Percentiles rank a stretch among this genome's conserved stretches.
Conservation (phyloP, 2,888 invertebrate genomes). For the Chymomyza fuscimana region DNA sequence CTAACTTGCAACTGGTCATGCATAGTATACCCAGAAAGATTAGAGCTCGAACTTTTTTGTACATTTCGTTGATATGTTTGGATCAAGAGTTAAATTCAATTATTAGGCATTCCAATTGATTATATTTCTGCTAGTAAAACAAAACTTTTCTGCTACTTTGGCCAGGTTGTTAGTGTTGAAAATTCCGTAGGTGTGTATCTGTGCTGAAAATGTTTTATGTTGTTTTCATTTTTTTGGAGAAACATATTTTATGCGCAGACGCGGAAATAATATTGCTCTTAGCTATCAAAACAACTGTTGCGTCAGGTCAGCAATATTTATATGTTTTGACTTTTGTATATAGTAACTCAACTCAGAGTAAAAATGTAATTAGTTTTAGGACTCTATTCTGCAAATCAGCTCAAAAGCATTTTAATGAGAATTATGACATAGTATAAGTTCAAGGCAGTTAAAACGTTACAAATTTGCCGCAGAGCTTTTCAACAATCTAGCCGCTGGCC, state of each 20-base stretch:
- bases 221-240: conserved; percentile 16
- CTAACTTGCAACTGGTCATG: conserved; percentile 4
- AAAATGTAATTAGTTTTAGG: too few species aligned
- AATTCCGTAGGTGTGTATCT: conserved; percentile 60
- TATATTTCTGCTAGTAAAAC: background rate
- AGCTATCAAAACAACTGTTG: conserved; percentile 45
- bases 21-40: conserved; percentile 20
- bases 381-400: too few species aligned
- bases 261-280: conserved; percentile 23
- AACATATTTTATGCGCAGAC: conserved; percentile 50
- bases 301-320: conserved; percentile 42
- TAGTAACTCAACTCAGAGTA: too few species aligned
- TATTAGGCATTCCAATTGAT: background rate
- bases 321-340: background rate
- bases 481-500: too few species aligned
- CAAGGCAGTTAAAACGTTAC: too few species aligned
- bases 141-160: background rate
- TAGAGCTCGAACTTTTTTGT: conserved; percentile 46
- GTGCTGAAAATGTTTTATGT: conserved; percentile 17
- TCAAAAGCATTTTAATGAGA: too few species aligned
- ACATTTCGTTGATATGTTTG: background rate
- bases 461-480: too few species aligned
- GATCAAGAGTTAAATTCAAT: background rate
- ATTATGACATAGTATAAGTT: too few species aligned
- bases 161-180: conserved; percentile 27